These are phyloP conservation scores for Liolophura sinensis DNA, from an alignment of 1,140 invertebrate species.

Conservation along the genomic window DNA sequence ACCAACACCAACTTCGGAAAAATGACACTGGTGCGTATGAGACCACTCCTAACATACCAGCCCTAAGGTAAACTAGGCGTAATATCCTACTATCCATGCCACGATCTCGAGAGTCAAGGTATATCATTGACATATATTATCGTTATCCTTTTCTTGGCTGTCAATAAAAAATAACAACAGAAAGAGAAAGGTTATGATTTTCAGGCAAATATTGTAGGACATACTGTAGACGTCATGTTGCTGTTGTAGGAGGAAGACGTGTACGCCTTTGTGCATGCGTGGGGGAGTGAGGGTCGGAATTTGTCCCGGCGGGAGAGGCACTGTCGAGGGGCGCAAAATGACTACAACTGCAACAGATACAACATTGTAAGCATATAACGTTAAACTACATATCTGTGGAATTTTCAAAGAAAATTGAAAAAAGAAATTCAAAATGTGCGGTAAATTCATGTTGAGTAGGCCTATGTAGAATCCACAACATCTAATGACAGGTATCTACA, in stretches of 20 bases:
- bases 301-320: background rate
- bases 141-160: too few species aligned
- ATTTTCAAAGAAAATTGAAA: too few species aligned
- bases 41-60: background rate
- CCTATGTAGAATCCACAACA: too few species aligned
- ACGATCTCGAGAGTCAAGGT: background rate
- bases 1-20: slow-evolving; percentile 28
- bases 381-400: too few species aligned
- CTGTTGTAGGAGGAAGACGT: slow-evolving; percentile 1
- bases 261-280: slow-evolving; percentile 18
- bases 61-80: background rate
- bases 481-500: too few species aligned
- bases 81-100: background rate
- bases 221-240: background rate
- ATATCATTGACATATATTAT: too few species aligned
- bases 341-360: slow-evolving; percentile 17
- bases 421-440: too few species aligned
- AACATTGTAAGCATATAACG: slow-evolving; percentile 13
- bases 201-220: background rate
- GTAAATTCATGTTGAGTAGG: too few species aligned
- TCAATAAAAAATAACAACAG: too few species aligned
- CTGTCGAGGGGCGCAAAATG: slow-evolving; percentile 16
- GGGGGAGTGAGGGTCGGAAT: slow-evolving; percentile 15
- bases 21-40: slow-evolving; percentile 8
- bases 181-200: too few species aligned